These are phyloP conservation scores for Erythrocercus mccallii DNA, from an alignment of 2,113 vertebrate species.

Conservation along the genomic window DNA sequence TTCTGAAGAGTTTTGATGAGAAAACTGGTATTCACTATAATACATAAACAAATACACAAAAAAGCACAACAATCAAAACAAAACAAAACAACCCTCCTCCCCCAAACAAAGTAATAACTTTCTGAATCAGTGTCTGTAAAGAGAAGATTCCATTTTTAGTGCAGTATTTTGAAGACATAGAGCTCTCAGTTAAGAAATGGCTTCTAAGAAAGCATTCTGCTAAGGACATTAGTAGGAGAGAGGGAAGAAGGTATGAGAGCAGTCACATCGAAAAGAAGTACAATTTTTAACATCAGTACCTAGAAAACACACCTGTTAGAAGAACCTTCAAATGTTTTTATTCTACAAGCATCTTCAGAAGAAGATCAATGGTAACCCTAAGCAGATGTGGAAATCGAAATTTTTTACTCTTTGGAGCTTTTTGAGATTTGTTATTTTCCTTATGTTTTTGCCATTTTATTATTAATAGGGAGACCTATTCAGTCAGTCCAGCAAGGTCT, in stretches of 20 bases:
- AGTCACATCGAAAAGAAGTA: background rate
- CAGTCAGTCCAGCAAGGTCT: background rate
- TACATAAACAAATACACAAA: background rate
- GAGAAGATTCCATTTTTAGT: background rate
- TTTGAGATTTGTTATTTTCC: background rate
- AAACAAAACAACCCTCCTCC: fast-evolving
- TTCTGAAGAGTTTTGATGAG: background rate
- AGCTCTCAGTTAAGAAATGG: background rate
- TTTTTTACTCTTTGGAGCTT: background rate
- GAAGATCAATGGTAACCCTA: background rate
- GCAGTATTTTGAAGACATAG: background rate
- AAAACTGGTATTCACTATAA: background rate
- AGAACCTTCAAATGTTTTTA: background rate
- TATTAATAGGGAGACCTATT: background rate
- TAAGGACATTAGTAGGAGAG: background rate
- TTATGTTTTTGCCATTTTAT: background rate
- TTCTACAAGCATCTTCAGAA: background rate
- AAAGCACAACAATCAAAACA: background rate
- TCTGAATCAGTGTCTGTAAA: background rate
- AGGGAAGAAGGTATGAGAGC: background rate
- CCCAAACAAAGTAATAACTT: background rate
- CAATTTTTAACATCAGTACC: background rate
- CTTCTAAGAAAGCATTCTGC: background rate
- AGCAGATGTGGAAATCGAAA: background rate
- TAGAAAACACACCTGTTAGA: background rate